phyloP scores from a whole-genome alignment of 2,797 vertebrate species.

The Gorsachius magnificus region DNA sequence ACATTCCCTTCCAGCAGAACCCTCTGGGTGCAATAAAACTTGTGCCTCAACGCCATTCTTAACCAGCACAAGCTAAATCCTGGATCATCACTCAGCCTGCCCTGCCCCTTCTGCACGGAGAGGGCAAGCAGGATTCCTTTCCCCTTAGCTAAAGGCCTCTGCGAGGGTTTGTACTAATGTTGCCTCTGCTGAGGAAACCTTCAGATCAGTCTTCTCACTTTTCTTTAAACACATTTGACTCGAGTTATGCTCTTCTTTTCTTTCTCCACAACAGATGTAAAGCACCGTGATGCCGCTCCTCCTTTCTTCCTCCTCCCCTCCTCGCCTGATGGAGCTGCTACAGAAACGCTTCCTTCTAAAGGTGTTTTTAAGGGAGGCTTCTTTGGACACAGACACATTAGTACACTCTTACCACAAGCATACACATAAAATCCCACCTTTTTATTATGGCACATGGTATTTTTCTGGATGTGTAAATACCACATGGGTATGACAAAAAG shows the following conservation, averaged over 20 bases:
- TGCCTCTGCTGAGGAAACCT: background rate
- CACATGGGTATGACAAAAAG: constrained; percentile 28
- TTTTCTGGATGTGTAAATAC: constrained; percentile 30
- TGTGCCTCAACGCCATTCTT: accelerated
- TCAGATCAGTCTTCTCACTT: background rate
- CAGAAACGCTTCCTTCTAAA: background rate
- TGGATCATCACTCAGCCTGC: background rate
- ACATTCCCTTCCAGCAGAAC: background rate
- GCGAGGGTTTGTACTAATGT: accelerated
- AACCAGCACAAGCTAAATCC: background rate
- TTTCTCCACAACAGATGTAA: background rate
- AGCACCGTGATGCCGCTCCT: background rate
- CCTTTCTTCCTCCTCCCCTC: background rate
- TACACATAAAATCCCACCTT: constrained; percentile 70
- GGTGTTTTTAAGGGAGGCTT: background rate
- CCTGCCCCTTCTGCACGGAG: background rate
- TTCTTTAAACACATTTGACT: background rate
- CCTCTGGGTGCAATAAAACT: background rate
- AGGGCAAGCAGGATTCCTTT: background rate
- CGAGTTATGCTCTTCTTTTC: background rate
- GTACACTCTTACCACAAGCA: background rate
- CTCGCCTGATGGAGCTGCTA: background rate
- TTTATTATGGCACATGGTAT: constrained; percentile 65
- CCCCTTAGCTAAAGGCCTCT: background rate
- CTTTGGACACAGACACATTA: background rate